These are phyloP conservation scores for Stenurella melanura DNA, from an alignment of 2,888 invertebrate genomes.

Conservation along the genomic window DNA sequence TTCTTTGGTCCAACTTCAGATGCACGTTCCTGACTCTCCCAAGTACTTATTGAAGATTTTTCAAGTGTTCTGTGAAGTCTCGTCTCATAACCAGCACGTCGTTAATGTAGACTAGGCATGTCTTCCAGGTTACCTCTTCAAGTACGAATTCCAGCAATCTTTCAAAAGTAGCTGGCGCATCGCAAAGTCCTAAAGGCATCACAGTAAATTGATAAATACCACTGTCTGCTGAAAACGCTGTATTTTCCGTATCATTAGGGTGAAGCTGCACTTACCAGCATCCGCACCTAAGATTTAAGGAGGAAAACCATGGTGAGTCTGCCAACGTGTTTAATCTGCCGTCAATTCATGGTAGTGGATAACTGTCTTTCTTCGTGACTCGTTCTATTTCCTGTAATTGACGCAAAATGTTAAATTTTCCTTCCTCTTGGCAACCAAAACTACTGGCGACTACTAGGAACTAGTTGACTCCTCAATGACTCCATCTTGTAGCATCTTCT, in stretches of 20 bases:
- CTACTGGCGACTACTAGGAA: slow-evolving; percentile 5
- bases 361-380: slow-evolving; percentile 1
- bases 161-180: slow-evolving; percentile 57
- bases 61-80: too few relatives aligned
- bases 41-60: too few relatives aligned
- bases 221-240: slow-evolving; percentile 52
- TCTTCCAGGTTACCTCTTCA: slow-evolving; percentile 50
- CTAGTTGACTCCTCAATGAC: background rate
- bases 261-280: slow-evolving; percentile 51
- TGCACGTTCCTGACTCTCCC: too few relatives aligned
- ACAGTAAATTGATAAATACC: slow-evolving; percentile 59
- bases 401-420: slow-evolving; percentile 2
- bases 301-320: too few relatives aligned
- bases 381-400: background rate
- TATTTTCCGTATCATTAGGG: slow-evolving; percentile 52
- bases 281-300: slow-evolving; percentile 28
- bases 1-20: too few relatives aligned
- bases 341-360: background rate
- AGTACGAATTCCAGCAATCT: slow-evolving; percentile 53
- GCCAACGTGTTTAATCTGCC: too few relatives aligned
- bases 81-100: too few relatives aligned
- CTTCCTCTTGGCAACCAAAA: background rate
- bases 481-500: background rate
- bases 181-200: slow-evolving; percentile 58
- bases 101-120: slow-evolving; percentile 37